These are phyloP conservation scores for Cephus pygmeus DNA, from an alignment of 2,888 invertebrate genomes.

Conservation along the genomic window DNA sequence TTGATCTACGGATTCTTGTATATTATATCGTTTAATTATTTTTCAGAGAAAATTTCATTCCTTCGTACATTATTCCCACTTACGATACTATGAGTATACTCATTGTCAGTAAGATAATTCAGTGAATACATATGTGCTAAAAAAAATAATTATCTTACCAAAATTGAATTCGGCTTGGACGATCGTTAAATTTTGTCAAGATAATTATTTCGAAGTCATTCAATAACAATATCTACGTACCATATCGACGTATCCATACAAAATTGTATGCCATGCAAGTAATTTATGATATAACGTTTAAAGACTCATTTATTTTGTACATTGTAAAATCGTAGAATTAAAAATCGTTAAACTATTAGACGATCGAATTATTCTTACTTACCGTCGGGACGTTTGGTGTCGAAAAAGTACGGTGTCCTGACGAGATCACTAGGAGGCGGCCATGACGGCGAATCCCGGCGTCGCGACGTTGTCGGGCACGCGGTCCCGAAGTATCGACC, in stretches of 20 bases:
- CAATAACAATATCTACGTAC: too few species aligned
- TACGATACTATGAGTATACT: not conserved
- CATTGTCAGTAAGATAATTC: not conserved
- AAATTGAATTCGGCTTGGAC: not conserved
- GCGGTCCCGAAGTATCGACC: slow-evolving; percentile 63
- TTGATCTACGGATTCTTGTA: not conserved
- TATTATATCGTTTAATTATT: not conserved
- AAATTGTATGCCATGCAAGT: not conserved
- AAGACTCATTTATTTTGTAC: not conserved
- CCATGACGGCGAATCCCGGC: slow-evolving; percentile 61
- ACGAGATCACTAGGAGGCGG: slow-evolving; percentile 38
- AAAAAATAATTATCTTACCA: not conserved
- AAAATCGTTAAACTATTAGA: not conserved
- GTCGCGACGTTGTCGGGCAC: slow-evolving; percentile 61
- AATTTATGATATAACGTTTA: not conserved
- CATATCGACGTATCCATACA: not conserved
- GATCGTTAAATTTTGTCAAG: not conserved
- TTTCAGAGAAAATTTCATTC: not conserved
- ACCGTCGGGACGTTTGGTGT: not conserved
- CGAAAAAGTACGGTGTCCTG: not conserved
- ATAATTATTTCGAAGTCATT: too few species aligned
- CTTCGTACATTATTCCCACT: not conserved
- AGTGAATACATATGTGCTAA: not conserved
- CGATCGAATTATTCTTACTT: not conserved
- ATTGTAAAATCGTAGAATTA: not conserved